phyloP scores from a whole-genome alignment of 2,888 invertebrate species.

The Sesia bembeciformis region DNA sequence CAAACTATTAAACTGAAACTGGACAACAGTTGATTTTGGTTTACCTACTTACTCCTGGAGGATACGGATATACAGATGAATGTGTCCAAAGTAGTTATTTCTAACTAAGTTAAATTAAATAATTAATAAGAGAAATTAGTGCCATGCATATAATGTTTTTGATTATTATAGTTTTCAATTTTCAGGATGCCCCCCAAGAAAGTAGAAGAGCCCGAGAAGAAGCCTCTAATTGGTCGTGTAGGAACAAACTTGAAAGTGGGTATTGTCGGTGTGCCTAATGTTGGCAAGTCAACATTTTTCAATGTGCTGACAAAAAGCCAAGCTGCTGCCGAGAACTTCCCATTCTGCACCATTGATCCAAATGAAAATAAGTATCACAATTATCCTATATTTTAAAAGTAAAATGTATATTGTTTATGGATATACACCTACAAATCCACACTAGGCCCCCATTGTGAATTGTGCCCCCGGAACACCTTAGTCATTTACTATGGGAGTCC shows the following conservation, averaged over 20 bases:
- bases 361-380: conserved; percentile 97
- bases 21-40: too few relatives aligned
- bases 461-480: too few relatives aligned
- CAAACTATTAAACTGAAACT: too few relatives aligned
- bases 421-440: too few relatives aligned
- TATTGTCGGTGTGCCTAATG: conserved; percentile 97
- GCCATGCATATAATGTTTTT: too few relatives aligned
- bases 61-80: too few relatives aligned
- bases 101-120: too few relatives aligned
- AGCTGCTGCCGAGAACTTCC: conserved; percentile 98
- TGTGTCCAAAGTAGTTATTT: too few relatives aligned
- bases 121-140: too few relatives aligned
- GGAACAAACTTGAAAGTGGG: conserved; percentile 98
- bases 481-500: too few relatives aligned
- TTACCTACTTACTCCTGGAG: too few relatives aligned
- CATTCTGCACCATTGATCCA: conserved; percentile 99
- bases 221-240: conserved; percentile 93
- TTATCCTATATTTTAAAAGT: neutral
- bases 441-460: too few relatives aligned
- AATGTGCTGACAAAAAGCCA: conserved; percentile 98
- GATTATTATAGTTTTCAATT: conserved; percentile 5
- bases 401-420: neutral
- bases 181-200: conserved; percentile 89
- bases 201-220: conserved; percentile 89
- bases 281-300: conserved; percentile 99